phyloP scores from a whole-genome alignment of 2,888 invertebrate species.

The Drosophila mimica region DNA sequence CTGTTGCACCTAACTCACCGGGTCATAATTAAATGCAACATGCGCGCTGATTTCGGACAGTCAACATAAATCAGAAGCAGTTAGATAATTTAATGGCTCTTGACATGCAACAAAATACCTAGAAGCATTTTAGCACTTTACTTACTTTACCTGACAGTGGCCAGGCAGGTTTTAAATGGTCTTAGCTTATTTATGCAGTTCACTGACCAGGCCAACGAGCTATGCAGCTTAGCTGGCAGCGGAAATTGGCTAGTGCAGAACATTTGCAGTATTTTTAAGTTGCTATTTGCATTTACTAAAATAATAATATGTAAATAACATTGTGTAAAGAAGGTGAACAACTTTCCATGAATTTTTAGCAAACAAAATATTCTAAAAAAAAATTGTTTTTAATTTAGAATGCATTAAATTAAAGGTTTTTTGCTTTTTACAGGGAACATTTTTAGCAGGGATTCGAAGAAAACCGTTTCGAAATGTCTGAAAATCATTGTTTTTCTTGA shows the following conservation, averaged over 20 bases:
- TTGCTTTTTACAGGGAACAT: too few species aligned
- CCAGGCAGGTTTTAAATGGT: constrained; percentile 24
- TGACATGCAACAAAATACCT: constrained; percentile 63
- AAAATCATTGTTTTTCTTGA: too few species aligned
- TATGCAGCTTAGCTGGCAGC: constrained; percentile 7
- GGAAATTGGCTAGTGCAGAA: constrained; percentile 22
- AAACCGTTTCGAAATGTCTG: neutral
- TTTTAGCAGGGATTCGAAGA: too few species aligned
- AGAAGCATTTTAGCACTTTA: neutral
- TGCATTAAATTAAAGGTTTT: too few species aligned
- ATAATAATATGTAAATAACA: neutral
- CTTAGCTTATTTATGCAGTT: constrained; percentile 49
- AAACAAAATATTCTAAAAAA: neutral
- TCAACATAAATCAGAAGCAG: constrained; percentile 51
- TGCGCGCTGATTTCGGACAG: constrained; percentile 47
- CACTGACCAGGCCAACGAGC: constrained; percentile 48
- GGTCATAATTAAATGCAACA: constrained; percentile 56
- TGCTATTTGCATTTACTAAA: neutral
- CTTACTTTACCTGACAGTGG: neutral
- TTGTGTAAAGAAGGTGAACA: neutral
- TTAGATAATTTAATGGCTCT: constrained; percentile 53
- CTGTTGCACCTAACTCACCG: constrained; percentile 25
- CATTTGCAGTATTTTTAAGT: neutral
- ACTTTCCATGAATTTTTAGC: neutral
- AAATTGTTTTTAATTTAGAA: too few species aligned